phyloP scores from a whole-genome alignment of 1,140 invertebrate genomes.

The Drosophila yakuba region DNA sequence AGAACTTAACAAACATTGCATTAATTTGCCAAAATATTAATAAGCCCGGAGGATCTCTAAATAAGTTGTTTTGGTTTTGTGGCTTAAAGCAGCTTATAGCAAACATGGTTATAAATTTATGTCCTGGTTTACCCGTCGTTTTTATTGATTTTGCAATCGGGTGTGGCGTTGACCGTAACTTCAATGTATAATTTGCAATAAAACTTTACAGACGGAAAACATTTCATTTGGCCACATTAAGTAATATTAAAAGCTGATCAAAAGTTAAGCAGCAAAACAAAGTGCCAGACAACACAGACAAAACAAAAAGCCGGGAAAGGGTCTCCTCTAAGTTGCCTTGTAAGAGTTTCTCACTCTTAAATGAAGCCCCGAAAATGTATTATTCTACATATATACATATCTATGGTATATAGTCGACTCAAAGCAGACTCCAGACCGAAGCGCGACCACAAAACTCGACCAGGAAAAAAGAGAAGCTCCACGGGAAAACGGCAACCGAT shows the following conservation, averaged over 20 bases:
- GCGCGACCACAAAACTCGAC: conserved; percentile 60
- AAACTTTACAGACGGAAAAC: conserved; percentile 71
- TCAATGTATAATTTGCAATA: conserved; percentile 34
- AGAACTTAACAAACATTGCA: not conserved
- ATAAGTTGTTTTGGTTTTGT: conserved; percentile 1
- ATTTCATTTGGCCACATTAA: conserved; percentile 57
- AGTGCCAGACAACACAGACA: conserved; percentile 41
- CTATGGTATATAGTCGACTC: not conserved
- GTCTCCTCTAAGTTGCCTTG: conserved; percentile 53
- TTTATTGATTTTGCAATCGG: conserved; percentile 26
- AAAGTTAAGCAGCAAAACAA: conserved; percentile 69
- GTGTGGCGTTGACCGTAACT: conserved; percentile 31
- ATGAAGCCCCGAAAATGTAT: conserved; percentile 29
- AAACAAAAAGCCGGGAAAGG: conserved; percentile 43
- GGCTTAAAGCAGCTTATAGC: conserved; percentile 19
- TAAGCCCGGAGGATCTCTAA: not conserved
- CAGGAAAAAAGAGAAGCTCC: conserved; percentile 33
- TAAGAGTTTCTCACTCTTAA: conserved; percentile 41
- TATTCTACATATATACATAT: conserved; percentile 28
- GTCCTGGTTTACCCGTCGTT: conserved; percentile 4
- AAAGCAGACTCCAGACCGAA: conserved; percentile 30
- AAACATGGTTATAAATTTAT: conserved; percentile 18
- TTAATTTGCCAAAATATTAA: conserved; percentile 3
- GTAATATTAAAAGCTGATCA: conserved; percentile 68
- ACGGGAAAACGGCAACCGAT: conserved; percentile 22